Base-by-base conservation (phyloP, 1,140 invertebrate species). In the Drosophila murphyi region DNA sequence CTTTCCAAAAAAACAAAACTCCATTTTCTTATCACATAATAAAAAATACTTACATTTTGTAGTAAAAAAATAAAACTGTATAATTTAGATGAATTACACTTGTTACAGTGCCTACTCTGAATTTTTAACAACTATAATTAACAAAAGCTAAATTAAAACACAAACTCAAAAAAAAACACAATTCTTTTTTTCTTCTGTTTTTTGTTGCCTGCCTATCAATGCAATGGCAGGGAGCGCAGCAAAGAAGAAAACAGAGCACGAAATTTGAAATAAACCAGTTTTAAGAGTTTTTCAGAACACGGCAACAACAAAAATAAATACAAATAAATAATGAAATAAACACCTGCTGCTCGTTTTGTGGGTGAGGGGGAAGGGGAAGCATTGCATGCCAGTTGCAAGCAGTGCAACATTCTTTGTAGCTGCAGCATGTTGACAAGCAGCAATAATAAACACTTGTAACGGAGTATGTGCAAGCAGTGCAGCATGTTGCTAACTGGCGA, bases 211-310 rank as follows among this genome's bases (percentile, higher is more conserved):
- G 50, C 50, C 39, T 85, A 85, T 86, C 82, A 86, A 78, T 75
- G 70, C 61, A 71, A 57, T 41, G 57, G 82, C 82, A 81, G 82
- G 82, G 82, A 87, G 67, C 73, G 62, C 78, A 87, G 82, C 61
- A 87, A 79, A 52, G 34, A 57, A 57, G 35, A n/a, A 52, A 43
- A 48, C 62, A 8, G 32, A 10, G n/a, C 61, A 47, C 59, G 6
- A 60, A 70, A 56, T 32, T 5, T 34, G 2, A 51, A 28, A 31
- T 48, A 69, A 69, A 61, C 65, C 57, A 55, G 72, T 62, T 69
- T 61, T 10, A 2, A 29, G 20, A 7, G 41, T 35, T 43, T 65
- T 59, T 7, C 28, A 73, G 63, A 68, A 62, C 41, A 61, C 39
- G 6, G 47, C 51, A 47, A 10, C 54, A 65, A 47, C 56, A 41